Base-by-base conservation (phyloP, 2,888 invertebrate genomes). In the Plemyria rubiginata region DNA sequence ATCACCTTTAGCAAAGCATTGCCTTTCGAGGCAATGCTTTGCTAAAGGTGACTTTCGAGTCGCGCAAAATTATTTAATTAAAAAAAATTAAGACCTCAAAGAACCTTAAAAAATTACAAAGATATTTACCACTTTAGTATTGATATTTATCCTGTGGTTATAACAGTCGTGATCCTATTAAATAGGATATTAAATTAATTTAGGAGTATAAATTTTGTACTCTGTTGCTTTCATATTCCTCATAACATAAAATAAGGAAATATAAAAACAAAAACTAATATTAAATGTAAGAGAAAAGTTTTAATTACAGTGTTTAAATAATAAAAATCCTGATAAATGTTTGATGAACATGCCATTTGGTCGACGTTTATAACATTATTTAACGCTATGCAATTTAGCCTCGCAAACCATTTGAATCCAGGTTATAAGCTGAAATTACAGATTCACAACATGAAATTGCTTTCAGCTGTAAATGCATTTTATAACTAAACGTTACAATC, bases 391-490 rank as follows among this genome's bases (percentile, higher is more conserved):
- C 54, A 54, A 54, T 54, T 60, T 60, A 55, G 36, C 54, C 11
- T 38, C 28, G 54, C 45, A 43, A 62, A 60, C 65, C 55, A 68
- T 65, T 51, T 55, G 45, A 59, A 60, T 54, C 57, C 57, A 54
- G 54, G 63, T 66, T 64, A 60, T 70, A 60, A 66, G 68, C 69
- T 60, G 9, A 54, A 60, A 60, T 60, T 60, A 60, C 67, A 46
- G 60, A 68, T 69, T 58, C 55, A 70, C 69, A 68, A 77, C 79
- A 77, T 66, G 77, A 62, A 74, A 77, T 76, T 54, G 74, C 75
- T 74, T 78, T 76, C 68, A 73, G 41, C 60, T 48, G 60, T 63
- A 50, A 54, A 57, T 68, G 61, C 58, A 65, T 67, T 66, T 54
- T 15, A 55, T 51, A 60, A 56, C 54, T 65, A 65, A 62, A 65